Conservation (phyloP, 2,888 invertebrate species). For the Fragum sueziense region DNA sequence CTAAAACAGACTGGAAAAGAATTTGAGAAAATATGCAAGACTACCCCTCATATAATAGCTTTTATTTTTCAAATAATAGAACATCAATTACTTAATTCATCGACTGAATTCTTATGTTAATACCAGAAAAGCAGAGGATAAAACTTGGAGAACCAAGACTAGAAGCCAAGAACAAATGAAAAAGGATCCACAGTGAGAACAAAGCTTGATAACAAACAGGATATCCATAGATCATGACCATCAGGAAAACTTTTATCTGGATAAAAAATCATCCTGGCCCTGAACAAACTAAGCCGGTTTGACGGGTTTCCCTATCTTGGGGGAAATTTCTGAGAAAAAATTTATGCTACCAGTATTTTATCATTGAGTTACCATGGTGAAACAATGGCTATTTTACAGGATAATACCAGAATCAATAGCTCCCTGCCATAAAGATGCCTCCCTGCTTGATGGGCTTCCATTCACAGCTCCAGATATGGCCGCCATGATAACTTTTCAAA, state of each 20-base stretch:
- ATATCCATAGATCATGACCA: background rate
- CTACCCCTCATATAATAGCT: too few species aligned
- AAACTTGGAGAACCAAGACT: too few species aligned
- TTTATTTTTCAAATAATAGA: too few species aligned
- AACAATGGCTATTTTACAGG: conserved; percentile 44
- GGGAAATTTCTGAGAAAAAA: conserved; percentile 7
- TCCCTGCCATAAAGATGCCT: conserved; percentile 32
- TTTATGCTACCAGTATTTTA: conserved; percentile 32
- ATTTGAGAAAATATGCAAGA: too few species aligned
- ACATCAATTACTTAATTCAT: too few species aligned
- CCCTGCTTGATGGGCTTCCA: background rate
- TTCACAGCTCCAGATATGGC: too few species aligned
- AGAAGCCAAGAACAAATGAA: too few species aligned
- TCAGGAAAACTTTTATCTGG: conserved; percentile 1
- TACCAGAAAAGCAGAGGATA: too few species aligned
- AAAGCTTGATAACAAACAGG: background rate
- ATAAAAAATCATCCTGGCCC: conserved; percentile 4
- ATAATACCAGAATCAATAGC: conserved; percentile 42
- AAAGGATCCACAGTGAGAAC: background rate
- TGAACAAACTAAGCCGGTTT: conserved; percentile 11
- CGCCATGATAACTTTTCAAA: too few species aligned
- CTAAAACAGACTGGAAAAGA: too few species aligned
- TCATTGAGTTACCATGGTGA: conserved; percentile 43
- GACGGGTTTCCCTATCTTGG: too few species aligned
- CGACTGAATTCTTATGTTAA: too few species aligned